Percentiles rank a stretch among this genome's conserved stretches.
These are phyloP conservation scores for Brachyrhaphis roseni DNA, from an alignment of 2,797 vertebrate species.

Conservation along the genomic window DNA sequence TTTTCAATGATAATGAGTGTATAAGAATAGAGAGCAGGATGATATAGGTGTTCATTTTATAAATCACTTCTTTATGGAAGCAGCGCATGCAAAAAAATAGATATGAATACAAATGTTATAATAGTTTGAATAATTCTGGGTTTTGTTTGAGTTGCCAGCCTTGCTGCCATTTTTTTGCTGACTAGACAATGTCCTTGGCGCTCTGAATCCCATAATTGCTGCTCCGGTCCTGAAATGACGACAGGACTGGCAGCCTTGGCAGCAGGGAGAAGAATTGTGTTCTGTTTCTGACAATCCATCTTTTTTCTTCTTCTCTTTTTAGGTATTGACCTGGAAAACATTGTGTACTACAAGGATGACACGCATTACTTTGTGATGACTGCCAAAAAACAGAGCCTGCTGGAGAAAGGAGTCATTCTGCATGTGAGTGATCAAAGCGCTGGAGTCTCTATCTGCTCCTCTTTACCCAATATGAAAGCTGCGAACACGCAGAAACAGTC, in stretches of 20 bases:
- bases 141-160: conserved; percentile 50
- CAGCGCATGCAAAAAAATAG: background rate
- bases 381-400: conserved; percentile 97
- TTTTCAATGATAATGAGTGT: background rate
- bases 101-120: conserved; percentile 18
- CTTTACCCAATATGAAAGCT: conserved; percentile 20
- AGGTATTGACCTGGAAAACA: conserved; percentile 99
- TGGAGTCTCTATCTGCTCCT: conserved; percentile 7
- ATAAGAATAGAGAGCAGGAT: background rate
- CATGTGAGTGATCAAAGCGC: conserved; percentile 86
- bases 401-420: conserved; percentile 98
- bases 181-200: conserved; percentile 54
- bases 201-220: conserved; percentile 63
- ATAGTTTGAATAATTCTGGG: conserved; percentile 6
- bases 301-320: conserved; percentile 33
- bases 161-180: conserved; percentile 48
- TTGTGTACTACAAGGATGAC: conserved; percentile 99
- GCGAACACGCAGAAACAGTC: conserved; percentile 13
- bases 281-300: conserved; percentile 37
- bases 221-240: conserved; percentile 56
- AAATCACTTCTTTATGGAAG: background rate
- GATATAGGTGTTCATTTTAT: background rate
- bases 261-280: conserved; percentile 20
- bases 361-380: conserved; percentile 99
- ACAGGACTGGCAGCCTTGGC: conserved; percentile 35